Conservation (phyloP, 2,113 vertebrate species). For the Myrmecophaga tridactyla region DNA sequence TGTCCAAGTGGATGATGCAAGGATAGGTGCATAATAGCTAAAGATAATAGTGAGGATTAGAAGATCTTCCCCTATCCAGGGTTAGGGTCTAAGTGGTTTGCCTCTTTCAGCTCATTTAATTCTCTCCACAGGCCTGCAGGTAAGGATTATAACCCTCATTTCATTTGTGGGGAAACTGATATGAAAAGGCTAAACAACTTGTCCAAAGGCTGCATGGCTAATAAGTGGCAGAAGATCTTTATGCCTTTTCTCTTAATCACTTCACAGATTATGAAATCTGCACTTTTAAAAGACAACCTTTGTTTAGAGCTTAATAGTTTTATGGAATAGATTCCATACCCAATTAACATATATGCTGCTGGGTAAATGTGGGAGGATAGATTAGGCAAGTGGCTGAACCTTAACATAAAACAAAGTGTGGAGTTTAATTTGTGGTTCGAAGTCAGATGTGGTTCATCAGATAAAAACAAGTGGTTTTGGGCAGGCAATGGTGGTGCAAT, state of each 20-base stretch:
- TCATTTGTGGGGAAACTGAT: background rate
- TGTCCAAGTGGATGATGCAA: background rate
- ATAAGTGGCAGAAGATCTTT: background rate
- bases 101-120: background rate
- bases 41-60: background rate
- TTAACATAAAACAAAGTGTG: background rate
- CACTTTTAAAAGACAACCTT: background rate
- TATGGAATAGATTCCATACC: background rate
- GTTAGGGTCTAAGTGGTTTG: background rate
- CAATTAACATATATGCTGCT: background rate
- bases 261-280: background rate
- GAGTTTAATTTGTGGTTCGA: background rate
- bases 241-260: background rate
- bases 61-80: background rate
- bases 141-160: background rate
- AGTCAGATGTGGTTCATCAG: background rate
- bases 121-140: background rate
- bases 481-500: too few species aligned
- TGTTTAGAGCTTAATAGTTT: background rate
- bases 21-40: background rate
- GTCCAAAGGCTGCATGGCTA: background rate
- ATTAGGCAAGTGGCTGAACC: background rate
- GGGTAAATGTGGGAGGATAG: background rate
- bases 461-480: background rate
- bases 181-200: background rate